Evolutionary conservation across 2,888 invertebrate genomes (phyloP).

Genomic region (Luffia ferchaultella): DNA sequence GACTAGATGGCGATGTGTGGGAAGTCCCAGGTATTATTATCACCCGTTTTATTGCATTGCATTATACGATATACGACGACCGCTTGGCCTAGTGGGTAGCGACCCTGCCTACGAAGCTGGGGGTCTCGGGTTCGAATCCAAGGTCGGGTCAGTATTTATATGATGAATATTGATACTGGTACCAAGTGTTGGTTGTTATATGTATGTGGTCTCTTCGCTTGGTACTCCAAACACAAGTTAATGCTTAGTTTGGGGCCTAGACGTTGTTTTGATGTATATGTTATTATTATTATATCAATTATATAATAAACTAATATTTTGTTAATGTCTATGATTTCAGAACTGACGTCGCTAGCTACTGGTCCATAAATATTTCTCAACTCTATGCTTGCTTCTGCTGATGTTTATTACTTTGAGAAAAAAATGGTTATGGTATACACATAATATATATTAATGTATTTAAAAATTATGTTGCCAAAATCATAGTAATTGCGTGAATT

Average conservation of each 20-base stretch:
- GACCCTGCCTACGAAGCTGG: no score
- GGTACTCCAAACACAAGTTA: background rate
- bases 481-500: background rate
- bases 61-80: no score
- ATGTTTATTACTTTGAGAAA: background rate
- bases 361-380: constrained; percentile 46
- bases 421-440: background rate
- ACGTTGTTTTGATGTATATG: background rate
- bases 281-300: background rate
- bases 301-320: background rate
- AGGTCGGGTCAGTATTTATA: no score
- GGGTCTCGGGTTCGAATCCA: no score
- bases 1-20: no score
- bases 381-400: constrained; percentile 56
- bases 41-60: no score
- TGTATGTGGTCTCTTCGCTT: background rate
- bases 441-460: background rate
- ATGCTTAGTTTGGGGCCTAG: background rate
- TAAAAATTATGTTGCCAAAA: background rate
- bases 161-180: background rate
- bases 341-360: constrained; percentile 34
- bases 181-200: background rate
- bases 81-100: no score
- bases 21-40: no score
- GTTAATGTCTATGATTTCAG: constrained; percentile 22